Conservation (phyloP, 2,888 invertebrate species). For the Agriopis aurantiaria region DNA sequence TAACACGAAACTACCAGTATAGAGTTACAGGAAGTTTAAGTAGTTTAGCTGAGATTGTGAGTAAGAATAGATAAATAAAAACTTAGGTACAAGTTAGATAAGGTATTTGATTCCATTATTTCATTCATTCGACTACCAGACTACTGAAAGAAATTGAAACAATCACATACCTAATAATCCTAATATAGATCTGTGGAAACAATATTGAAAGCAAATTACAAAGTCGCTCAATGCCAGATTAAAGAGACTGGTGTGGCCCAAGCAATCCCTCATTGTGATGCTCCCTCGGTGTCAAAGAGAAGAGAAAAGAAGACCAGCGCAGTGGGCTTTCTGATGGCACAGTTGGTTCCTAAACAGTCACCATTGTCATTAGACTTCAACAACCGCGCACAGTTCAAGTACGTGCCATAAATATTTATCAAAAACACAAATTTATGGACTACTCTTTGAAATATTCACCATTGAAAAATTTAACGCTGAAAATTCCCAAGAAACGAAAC, state of each 20-base stretch:
- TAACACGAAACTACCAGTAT: no score
- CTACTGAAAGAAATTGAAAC: slow-evolving; percentile 25
- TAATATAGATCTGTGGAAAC: slow-evolving; percentile 1
- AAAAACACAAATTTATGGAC: no score
- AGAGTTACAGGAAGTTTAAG: no score
- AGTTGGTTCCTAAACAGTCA: no score
- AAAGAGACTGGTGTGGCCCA: slow-evolving; percentile 8
- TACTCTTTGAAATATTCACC: no score
- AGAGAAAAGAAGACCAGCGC: no score
- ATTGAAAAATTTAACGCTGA: neutral
- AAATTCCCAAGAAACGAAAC: neutral
- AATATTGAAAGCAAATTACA: slow-evolving; percentile 27
- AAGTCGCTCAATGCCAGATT: slow-evolving; percentile 18
- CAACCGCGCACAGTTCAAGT: no score
- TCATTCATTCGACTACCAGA: slow-evolving; percentile 17
- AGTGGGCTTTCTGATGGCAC: no score
- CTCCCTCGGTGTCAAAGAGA: slow-evolving; percentile 1
- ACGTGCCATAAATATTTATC: no score
- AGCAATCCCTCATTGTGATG: slow-evolving; percentile 17
- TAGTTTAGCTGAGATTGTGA: no score
- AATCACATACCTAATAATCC: neutral
- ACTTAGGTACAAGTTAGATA: neutral
- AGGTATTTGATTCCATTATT: slow-evolving; percentile 13
- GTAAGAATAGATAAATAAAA: neutral
- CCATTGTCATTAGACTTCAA: no score